Evolutionary conservation across 2,113 vertebrate genomes (phyloP).

Genomic region (Tragelaphus buxtoni): DNA sequence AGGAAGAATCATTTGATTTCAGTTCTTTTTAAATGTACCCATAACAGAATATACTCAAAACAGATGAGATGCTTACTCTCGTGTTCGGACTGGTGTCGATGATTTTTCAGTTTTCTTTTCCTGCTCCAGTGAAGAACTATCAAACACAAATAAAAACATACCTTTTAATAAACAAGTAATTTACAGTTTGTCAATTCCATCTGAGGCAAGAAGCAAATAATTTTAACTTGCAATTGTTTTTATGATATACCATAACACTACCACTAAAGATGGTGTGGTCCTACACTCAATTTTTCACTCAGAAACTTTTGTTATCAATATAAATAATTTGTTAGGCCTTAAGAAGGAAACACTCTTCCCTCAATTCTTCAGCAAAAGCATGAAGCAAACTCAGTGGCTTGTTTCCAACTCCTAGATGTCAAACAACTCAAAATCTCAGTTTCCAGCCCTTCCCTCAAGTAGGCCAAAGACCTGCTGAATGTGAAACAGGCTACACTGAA

Average conservation of each 20-base stretch:
- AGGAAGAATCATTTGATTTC: not conserved
- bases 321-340: not conserved
- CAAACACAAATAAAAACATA: constrained; percentile 38
- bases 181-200: not conserved
- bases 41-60: not conserved
- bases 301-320: not conserved
- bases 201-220: not conserved
- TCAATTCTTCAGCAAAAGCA: not conserved
- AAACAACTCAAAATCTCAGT: constrained; percentile 4
- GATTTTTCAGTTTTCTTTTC: constrained; percentile 83
- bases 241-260: not conserved
- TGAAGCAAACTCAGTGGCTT: not conserved
- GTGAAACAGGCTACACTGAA: not conserved
- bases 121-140: constrained; percentile 85
- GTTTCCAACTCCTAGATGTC: not conserved
- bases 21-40: not conserved
- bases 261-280: not conserved
- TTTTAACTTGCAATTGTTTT: not conserved
- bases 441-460: not conserved
- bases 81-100: constrained; percentile 75
- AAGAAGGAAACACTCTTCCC: not conserved
- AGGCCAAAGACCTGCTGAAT: not conserved
- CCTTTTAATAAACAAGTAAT: not conserved
- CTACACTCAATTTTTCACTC: not conserved
- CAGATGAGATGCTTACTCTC: constrained; percentile 81